These are phyloP conservation scores for Madoqua kirkii DNA, from an alignment of 2,113 vertebrate genomes.

Conservation along the genomic window DNA sequence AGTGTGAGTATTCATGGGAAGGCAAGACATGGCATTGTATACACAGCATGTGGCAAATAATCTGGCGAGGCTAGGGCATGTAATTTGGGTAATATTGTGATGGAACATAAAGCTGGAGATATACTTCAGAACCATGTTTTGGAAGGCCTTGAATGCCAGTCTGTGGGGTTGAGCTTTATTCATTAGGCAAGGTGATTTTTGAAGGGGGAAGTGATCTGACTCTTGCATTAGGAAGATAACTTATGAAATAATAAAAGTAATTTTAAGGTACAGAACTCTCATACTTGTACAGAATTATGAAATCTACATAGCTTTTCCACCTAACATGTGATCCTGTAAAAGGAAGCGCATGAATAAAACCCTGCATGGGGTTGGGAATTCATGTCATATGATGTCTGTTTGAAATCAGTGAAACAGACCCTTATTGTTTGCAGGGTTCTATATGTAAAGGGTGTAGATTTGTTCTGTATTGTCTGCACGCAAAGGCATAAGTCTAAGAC, in stretches of 20 bases:
- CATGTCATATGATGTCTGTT: neutral
- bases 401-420: neutral
- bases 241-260: neutral
- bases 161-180: conserved; percentile 1
- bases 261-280: neutral
- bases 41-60: neutral
- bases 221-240: neutral
- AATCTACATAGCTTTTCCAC: neutral
- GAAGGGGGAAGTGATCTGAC: neutral
- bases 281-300: neutral
- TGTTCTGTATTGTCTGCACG: neutral
- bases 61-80: neutral
- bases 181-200: neutral
- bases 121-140: neutral
- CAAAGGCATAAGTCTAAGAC: neutral
- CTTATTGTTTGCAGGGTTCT: neutral
- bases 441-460: neutral
- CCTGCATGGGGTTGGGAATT: neutral
- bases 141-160: neutral
- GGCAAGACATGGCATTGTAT: neutral
- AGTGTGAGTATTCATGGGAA: neutral
- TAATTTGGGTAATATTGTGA: neutral
- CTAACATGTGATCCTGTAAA: neutral
- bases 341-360: neutral
- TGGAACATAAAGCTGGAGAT: neutral